Evolutionary conservation across 2,888 invertebrate species (phyloP), one percentile per base, ranked within the genome.

Genomic region (Torymus tubicola): DNA sequence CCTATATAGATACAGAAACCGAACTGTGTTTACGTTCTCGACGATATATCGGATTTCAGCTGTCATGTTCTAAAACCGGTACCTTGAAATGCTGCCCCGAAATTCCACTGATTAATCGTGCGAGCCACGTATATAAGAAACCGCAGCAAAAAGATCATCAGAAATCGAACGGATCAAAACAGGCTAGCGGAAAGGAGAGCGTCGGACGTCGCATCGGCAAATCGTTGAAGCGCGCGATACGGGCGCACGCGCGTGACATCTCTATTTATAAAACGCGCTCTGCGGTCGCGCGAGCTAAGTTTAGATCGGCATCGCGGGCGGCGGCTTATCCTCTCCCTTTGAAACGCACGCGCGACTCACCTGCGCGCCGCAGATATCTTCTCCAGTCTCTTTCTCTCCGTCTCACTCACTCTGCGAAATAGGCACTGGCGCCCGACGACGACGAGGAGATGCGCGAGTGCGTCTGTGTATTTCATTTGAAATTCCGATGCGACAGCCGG

Each of bases 151-250:
- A 42, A 42, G 42, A 42, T 42, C 42, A 42, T 5, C 42, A 42
- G 42, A 42, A 8, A 42, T 42, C 42, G 42, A 42, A 42, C 42
- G 42, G 42, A 42, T 42, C 42, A 42, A 42, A 42, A 42, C 8
- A 42, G 42, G 42, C 42, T 5, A 42, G 10, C 42, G 8, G 42
- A 42, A 42, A 42, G 21, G 74, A 58, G 58, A 2, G 60, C 61
- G 74, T 3, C 24, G 0, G 53, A 58, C 73, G 73, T 72, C 72
- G 60, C 21, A 73, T 73, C 55, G 14, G 68, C 58, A 71, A 80
- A 82, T 82, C 83, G 76, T 74, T 67, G 81, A 79, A 55, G 83
- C 65, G 83, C 65, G 82, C 57, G 82, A 85, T 80, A 84, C 83
- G 68, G n/a, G 76, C 67, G 42, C 42, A 61, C 21, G 76, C 67